phyloP scores from a whole-genome alignment of 2,113 vertebrate genomes.

The Bubalus kerabau region DNA sequence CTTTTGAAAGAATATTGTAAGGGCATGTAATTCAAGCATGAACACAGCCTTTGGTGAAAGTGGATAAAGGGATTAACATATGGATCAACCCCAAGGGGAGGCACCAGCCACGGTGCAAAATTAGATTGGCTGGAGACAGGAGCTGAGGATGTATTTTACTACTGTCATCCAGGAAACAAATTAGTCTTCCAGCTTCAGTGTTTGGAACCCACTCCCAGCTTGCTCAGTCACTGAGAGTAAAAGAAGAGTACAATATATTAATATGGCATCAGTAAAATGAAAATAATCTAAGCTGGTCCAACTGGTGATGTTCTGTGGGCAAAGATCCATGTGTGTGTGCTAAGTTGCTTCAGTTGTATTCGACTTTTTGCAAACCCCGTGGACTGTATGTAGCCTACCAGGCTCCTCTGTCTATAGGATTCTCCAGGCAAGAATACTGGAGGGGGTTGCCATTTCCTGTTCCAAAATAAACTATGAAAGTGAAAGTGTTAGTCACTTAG shows the following conservation, averaged over 20 bases:
- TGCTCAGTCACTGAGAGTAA: neutral
- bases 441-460: neutral
- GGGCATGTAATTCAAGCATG: rapidly evolving
- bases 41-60: neutral
- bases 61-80: neutral
- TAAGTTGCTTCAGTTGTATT: neutral
- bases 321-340: neutral
- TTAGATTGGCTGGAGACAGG: neutral
- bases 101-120: rapidly evolving
- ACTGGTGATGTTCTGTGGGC: rapidly evolving
- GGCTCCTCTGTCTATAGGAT: neutral
- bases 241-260: neutral
- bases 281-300: rapidly evolving
- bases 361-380: neutral
- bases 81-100: rapidly evolving
- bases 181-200: neutral
- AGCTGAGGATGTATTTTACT: neutral
- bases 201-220: neutral
- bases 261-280: too few species aligned
- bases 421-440: neutral
- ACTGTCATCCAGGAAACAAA: neutral
- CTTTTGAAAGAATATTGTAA: neutral
- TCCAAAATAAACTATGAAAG: neutral
- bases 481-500: neutral
- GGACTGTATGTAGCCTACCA: neutral